These are phyloP conservation scores for Heliothis peltigera DNA, from an alignment of 2,888 invertebrate genomes.

Conservation along the genomic window DNA sequence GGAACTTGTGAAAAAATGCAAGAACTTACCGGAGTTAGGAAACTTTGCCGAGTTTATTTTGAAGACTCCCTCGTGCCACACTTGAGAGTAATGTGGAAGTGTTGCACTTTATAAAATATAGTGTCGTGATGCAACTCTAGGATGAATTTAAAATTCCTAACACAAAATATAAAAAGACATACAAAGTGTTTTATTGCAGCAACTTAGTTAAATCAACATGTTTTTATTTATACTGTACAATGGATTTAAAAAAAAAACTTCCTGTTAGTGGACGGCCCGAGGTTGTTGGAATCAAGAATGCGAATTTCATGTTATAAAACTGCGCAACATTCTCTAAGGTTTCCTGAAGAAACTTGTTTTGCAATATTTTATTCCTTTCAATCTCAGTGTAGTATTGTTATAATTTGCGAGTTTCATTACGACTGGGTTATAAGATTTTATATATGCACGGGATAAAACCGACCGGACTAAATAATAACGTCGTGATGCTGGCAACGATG, in stretches of 20 bases:
- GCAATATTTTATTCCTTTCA: slow-evolving; percentile 50
- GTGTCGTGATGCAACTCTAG: slow-evolving; percentile 19
- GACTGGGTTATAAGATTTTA: slow-evolving; percentile 72
- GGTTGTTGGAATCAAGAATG: slow-evolving; percentile 22
- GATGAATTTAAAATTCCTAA: slow-evolving; percentile 25
- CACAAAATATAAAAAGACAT: slow-evolving; percentile 12
- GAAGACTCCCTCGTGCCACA: slow-evolving; percentile 54
- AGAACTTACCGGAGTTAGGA: slow-evolving; percentile 50
- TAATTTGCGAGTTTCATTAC: slow-evolving; percentile 45
- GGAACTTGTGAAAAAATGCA: slow-evolving; percentile 61
- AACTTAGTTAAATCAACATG: slow-evolving; percentile 5
- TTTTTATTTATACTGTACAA: slow-evolving; percentile 11
- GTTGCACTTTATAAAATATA: slow-evolving; percentile 53
- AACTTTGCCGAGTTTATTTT: slow-evolving; percentile 58
- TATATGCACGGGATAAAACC: slow-evolving; percentile 83
- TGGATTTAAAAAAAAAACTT: slow-evolving; percentile 9
- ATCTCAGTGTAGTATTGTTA: slow-evolving; percentile 34
- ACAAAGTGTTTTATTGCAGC: slow-evolving; percentile 15
- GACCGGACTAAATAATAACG: slow-evolving; percentile 87
- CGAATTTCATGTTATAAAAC: slow-evolving; percentile 29
- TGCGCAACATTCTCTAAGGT: slow-evolving; percentile 35
- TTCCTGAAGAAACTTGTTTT: slow-evolving; percentile 41
- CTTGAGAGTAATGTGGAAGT: slow-evolving; percentile 51
- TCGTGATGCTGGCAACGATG: slow-evolving; percentile 88
- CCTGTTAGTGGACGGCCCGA: background rate